A percentile compares a stretch with the other conserved stretches of the same genome.
phyloP scores from a whole-genome alignment of 1,140 invertebrate species.

The Neodiprion virginianus region DNA sequence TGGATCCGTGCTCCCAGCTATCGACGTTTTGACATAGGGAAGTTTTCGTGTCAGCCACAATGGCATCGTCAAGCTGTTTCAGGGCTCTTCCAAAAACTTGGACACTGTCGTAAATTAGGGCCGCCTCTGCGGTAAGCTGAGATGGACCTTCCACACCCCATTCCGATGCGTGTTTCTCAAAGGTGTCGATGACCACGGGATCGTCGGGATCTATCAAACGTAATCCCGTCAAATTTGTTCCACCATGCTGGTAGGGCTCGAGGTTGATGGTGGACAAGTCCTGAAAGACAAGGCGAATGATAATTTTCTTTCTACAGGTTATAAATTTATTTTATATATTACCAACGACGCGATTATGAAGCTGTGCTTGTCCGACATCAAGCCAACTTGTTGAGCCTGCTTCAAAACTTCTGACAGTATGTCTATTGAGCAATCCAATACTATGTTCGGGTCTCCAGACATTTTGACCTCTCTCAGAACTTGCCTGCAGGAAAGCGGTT shows the following conservation, averaged over 20 bases:
- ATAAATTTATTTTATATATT: slow-evolving; percentile 32
- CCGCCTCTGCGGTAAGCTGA: slow-evolving; percentile 69
- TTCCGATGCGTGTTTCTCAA: slow-evolving; percentile 40
- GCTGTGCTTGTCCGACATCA: slow-evolving; percentile 78
- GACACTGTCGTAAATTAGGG: slow-evolving; percentile 81
- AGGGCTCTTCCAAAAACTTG: slow-evolving; percentile 76
- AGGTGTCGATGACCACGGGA: slow-evolving; percentile 62
- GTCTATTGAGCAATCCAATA: slow-evolving; percentile 77
- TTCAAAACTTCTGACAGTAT: slow-evolving; percentile 72
- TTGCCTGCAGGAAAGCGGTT: slow-evolving; percentile 40
- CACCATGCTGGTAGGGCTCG: slow-evolving; percentile 81
- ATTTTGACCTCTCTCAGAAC: slow-evolving; percentile 68
- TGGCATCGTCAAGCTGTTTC: slow-evolving; percentile 65
- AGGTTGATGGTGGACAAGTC: slow-evolving; percentile 84
- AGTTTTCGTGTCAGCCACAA: slow-evolving; percentile 51
- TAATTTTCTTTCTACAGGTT: neutral
- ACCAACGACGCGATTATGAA: slow-evolving; percentile 80
- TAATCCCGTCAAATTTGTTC: slow-evolving; percentile 85
- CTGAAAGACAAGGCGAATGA: slow-evolving; percentile 36
- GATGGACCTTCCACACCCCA: slow-evolving; percentile 37
- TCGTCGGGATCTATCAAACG: slow-evolving; percentile 72
- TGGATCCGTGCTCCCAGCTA: slow-evolving; percentile 84
- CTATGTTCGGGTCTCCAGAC: slow-evolving; percentile 73
- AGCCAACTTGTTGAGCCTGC: slow-evolving; percentile 82
- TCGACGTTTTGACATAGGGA: slow-evolving; percentile 73